Conservation (phyloP, 2,888 invertebrate species). For the Hemithea aestivaria region DNA sequence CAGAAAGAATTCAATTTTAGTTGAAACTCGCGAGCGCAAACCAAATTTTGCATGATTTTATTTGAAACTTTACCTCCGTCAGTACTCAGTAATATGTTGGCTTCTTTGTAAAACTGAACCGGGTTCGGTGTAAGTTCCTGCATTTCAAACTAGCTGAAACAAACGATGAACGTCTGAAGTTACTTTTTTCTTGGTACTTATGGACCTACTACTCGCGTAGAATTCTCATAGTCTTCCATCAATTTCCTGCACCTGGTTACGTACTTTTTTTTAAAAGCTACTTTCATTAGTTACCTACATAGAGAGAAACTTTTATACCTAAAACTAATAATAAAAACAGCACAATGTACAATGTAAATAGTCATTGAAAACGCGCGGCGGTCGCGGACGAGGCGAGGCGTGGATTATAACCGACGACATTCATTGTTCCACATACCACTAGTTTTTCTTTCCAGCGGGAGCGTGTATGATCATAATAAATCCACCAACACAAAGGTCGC, state of each 20-base stretch:
- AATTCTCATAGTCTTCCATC: no score
- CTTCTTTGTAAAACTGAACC: slow-evolving; percentile 21
- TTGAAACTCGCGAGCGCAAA: slow-evolving; percentile 16
- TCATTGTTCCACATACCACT: slow-evolving; percentile 27
- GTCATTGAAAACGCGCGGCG: no score
- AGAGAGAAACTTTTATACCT: no score
- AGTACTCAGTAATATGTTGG: slow-evolving; percentile 22
- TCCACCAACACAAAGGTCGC: slow-evolving; percentile 44
- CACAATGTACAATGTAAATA: neutral
- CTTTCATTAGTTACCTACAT: no score
- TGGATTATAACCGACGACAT: slow-evolving; percentile 2
- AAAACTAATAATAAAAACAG: neutral
- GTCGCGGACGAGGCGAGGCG: neutral
- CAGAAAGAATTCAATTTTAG: slow-evolving; percentile 33
- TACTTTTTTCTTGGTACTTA: no score
- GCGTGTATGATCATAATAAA: slow-evolving; percentile 46
- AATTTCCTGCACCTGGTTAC: no score
- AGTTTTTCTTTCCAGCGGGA: slow-evolving; percentile 38
- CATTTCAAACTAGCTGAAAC: neutral
- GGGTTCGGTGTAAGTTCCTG: neutral
- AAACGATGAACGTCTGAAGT: neutral
- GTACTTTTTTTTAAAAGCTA: no score
- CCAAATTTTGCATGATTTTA: slow-evolving; percentile 27
- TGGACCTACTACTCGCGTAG: no score
- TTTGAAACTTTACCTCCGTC: slow-evolving; percentile 17